Evolutionary conservation across 2,888 invertebrate species (phyloP).

Genomic region (Sphaerophoria rueppellii): DNA sequence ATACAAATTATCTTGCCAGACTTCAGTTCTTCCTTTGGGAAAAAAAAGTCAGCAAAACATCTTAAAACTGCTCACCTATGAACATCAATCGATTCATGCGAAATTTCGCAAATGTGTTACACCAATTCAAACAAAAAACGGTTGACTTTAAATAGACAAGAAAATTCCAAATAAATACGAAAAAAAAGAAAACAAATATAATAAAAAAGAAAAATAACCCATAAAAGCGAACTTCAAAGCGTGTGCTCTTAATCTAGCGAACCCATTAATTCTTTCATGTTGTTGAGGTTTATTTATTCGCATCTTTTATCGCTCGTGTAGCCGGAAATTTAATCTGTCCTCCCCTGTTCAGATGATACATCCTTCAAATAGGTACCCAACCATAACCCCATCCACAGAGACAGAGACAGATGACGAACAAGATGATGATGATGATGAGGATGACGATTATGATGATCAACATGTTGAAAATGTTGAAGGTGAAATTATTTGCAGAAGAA

Average conservation of each 20-base stretch:
- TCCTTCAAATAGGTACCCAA: neutral
- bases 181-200: too few species aligned
- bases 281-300: slow-evolving; percentile 25
- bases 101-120: too few species aligned
- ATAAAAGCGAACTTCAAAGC: slow-evolving; percentile 23
- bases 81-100: too few species aligned
- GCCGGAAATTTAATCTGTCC: slow-evolving; percentile 45
- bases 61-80: too few species aligned
- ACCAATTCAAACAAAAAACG: too few species aligned
- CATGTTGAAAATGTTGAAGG: slow-evolving; percentile 43
- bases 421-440: too few species aligned
- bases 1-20: too few species aligned
- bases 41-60: too few species aligned
- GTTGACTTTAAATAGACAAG: too few species aligned
- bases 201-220: neutral
- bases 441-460: slow-evolving; percentile 7
- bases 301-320: slow-evolving; percentile 29
- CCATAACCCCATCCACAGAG: neutral
- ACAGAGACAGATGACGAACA: neutral
- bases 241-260: slow-evolving; percentile 1
- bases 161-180: too few species aligned
- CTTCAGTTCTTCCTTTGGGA: too few species aligned
- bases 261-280: slow-evolving; percentile 19
- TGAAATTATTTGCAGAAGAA: slow-evolving; percentile 4
- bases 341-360: neutral